Percentiles rank a stretch among this genome's conserved stretches.
Conservation (phyloP, 2,888 invertebrate genomes). For the Brenthis daphne region DNA sequence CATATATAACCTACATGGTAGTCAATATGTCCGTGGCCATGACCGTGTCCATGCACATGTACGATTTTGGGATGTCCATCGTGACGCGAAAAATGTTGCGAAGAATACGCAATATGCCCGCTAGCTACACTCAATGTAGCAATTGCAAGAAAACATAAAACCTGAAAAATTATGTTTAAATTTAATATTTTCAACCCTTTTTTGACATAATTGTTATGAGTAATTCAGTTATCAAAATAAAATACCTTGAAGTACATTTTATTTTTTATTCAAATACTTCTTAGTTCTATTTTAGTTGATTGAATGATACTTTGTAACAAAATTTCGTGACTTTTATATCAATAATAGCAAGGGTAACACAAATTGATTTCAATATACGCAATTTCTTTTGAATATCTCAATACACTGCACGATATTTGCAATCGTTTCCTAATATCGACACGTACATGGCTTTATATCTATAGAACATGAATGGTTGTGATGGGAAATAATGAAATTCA, state of each 20-base stretch:
- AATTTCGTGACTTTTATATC: slow-evolving; percentile 52
- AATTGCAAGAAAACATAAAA: slow-evolving; percentile 19
- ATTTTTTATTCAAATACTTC: slow-evolving; percentile 19
- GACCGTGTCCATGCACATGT: slow-evolving; percentile 32
- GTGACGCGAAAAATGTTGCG: slow-evolving; percentile 47
- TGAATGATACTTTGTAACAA: slow-evolving; percentile 47
- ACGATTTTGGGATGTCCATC: slow-evolving; percentile 43
- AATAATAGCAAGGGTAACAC: slow-evolving; percentile 45
- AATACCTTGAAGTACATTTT: slow-evolving; percentile 34
- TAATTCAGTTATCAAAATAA: neutral
- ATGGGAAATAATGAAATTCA: neutral
- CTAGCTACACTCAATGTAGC: slow-evolving; percentile 41
- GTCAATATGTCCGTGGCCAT: slow-evolving; percentile 30
- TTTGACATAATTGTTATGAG: neutral
- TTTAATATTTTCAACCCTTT: neutral
- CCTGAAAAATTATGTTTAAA: slow-evolving; percentile 23
- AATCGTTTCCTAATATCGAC: slow-evolving; percentile 33
- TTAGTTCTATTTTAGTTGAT: slow-evolving; percentile 36
- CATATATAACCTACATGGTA: slow-evolving; percentile 24
- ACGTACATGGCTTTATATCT: slow-evolving; percentile 15
- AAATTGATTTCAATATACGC: slow-evolving; percentile 46
- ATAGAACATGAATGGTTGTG: neutral
- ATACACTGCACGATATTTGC: slow-evolving; percentile 18
- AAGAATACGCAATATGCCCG: slow-evolving; percentile 46
- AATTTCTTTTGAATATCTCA: slow-evolving; percentile 31